Evolutionary conservation across 2,113 vertebrate genomes (phyloP).

Genomic region (Peromyscus maniculatus): DNA sequence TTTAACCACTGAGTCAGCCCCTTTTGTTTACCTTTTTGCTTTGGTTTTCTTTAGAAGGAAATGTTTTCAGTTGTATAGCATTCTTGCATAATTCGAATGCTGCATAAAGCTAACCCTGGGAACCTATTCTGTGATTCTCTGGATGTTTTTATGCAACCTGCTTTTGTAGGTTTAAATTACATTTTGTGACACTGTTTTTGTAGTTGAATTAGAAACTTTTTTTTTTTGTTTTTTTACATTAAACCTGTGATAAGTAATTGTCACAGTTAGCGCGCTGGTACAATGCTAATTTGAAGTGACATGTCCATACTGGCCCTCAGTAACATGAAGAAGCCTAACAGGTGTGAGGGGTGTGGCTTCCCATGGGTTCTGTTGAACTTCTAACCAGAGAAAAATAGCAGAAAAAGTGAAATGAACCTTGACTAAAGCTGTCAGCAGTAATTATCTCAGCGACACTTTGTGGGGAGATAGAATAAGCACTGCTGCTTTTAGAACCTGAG

Average conservation of each 20-base stretch:
- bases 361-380: slow-evolving; percentile 89
- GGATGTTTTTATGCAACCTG: slow-evolving; percentile 86
- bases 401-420: slow-evolving; percentile 95
- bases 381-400: slow-evolving; percentile 91
- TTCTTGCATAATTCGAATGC: slow-evolving; percentile 83
- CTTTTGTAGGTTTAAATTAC: slow-evolving; percentile 90
- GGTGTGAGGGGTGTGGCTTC: slow-evolving; percentile 93
- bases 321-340: slow-evolving; percentile 92
- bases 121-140: slow-evolving; percentile 80
- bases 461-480: slow-evolving; percentile 89
- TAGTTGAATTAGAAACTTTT: slow-evolving; percentile 91
- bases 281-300: slow-evolving; percentile 91
- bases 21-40: slow-evolving; percentile 71
- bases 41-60: slow-evolving; percentile 75
- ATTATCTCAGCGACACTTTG: slow-evolving; percentile 96
- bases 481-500: slow-evolving; percentile 90
- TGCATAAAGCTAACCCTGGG: slow-evolving; percentile 82
- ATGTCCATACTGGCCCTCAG: slow-evolving; percentile 88
- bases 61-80: slow-evolving; percentile 64
- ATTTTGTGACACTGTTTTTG: slow-evolving; percentile 90
- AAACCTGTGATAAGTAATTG: slow-evolving; percentile 93
- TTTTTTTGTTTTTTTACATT: slow-evolving; percentile 80
- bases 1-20: background rate
- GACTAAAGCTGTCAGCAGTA: slow-evolving; percentile 97
- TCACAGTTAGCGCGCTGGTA: slow-evolving; percentile 89